Conservation (phyloP, 2,888 invertebrate genomes). For the Tetheella fluctuosa region DNA sequence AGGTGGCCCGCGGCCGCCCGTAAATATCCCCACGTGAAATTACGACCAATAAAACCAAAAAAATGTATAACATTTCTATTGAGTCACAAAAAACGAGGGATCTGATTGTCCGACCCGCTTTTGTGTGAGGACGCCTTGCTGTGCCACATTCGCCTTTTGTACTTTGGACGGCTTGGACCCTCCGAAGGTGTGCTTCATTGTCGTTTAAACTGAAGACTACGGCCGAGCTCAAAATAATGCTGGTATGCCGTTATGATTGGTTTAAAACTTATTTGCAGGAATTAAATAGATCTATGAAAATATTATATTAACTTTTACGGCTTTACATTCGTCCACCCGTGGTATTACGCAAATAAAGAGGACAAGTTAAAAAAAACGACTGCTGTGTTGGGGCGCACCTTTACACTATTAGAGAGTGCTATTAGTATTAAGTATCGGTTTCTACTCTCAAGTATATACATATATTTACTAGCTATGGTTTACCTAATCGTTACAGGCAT, state of each 20-base stretch:
- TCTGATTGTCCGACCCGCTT: constrained; percentile 78
- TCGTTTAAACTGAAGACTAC: constrained; percentile 20
- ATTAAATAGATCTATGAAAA: background rate
- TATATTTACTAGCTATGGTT: background rate
- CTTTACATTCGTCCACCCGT: no score
- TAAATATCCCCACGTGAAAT: constrained; percentile 83
- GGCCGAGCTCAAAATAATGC: constrained; percentile 40
- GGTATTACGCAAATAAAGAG: no score
- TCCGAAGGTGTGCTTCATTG: constrained; percentile 36
- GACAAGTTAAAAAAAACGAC: no score
- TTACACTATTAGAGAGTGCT: background rate
- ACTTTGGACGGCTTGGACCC: constrained; percentile 37
- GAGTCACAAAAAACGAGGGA: constrained; percentile 77
- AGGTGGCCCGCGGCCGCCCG: constrained; percentile 80
- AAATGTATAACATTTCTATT: constrained; percentile 83
- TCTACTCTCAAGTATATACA: no score
- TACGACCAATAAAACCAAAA: constrained; percentile 82
- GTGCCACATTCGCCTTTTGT: constrained; percentile 51
- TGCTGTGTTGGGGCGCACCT: background rate
- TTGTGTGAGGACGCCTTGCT: constrained; percentile 78
- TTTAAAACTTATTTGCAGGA: background rate
- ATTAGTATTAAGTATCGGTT: no score
- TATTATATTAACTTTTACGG: background rate
- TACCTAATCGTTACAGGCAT: background rate
- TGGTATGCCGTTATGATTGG: constrained; percentile 36